phyloP scores from a whole-genome alignment of 2,113 vertebrate species.

The Eulemur macaco region DNA sequence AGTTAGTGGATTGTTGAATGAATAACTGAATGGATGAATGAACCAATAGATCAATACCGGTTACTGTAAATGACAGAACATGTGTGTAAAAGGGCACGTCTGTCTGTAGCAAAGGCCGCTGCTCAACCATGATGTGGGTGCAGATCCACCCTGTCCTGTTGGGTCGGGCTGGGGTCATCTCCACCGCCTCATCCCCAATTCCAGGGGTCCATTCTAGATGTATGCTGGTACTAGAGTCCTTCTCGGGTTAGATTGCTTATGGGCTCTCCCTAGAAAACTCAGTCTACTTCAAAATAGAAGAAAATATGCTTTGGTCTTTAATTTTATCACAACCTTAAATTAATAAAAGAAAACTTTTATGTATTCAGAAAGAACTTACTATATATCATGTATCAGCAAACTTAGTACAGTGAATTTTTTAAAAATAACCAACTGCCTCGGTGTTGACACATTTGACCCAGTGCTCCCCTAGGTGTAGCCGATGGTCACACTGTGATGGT shows the following conservation, averaged over 20 bases:
- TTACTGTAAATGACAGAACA: not conserved
- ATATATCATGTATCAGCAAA: not conserved
- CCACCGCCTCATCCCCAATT: not conserved
- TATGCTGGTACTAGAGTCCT: not conserved
- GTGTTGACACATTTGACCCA: fast-evolving
- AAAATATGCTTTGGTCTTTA: not conserved
- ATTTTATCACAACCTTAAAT: conserved; percentile 30
- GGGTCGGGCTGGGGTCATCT: not conserved
- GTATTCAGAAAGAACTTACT: not conserved
- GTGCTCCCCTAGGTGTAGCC: not conserved
- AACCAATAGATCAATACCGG: not conserved
- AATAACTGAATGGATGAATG: not conserved
- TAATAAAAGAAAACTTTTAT: not conserved
- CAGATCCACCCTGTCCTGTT: no score
- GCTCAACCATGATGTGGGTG: not conserved
- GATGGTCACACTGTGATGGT: not conserved
- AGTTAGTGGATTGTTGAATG: not conserved
- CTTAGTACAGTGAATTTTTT: not conserved
- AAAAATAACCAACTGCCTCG: not conserved
- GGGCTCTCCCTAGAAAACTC: not conserved
- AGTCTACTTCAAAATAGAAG: not conserved
- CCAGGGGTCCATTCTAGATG: not conserved
- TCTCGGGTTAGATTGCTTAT: not conserved
- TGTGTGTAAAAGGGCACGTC: no score
- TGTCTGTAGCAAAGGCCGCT: not conserved